Base-by-base conservation (phyloP, 2,888 invertebrate genomes). In the Aleiodes alternator region DNA sequence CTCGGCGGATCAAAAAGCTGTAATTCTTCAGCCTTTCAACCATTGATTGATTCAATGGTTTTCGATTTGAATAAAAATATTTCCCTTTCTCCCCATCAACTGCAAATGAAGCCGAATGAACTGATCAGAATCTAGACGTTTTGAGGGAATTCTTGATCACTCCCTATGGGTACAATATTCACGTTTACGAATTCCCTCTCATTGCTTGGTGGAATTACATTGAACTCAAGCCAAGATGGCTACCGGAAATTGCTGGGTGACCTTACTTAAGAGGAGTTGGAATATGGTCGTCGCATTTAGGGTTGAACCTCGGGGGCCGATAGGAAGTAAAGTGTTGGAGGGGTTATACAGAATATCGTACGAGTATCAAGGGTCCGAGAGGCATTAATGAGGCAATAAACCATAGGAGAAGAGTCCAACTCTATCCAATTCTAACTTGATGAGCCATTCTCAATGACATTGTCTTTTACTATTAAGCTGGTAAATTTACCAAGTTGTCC, bases 161-260 rank as follows among this genome's bases (percentile, higher is more conserved):
- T 64, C 70, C 48, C 69, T 5, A 23, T 34, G 55, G 43, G 53
- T 51, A n/a, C 56, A 31, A 68, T 68, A 57, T 59, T 59, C 34
- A 61, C 76, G 9, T 70, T 76, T 51, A 76, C 74, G 77, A 79
- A 79, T 79, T 77, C 76, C 70, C 77, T 70, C 50, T 34, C 72
- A 74, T 68, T 66, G 66, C 66, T 75, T 23, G 57, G 53, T 55
- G 14, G 56, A 69, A 69, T 69, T 16, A 69, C 69, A 43, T 56
- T 43, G 12, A 69, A 34, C 38, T n/a, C 53, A 29, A 34, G 56
- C 69, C 69, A 69, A 69, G 68, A 69, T 69, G 68, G 68, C 87
- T 84, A 85, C 87, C 87, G 88, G 88, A 89, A 89, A 89, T 88
- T 88, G 86, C 88, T 86, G 84, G 87, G 85, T 87, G 88, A 87